Conservation (phyloP, 2,113 vertebrate species). For the Bungarus multicinctus region DNA sequence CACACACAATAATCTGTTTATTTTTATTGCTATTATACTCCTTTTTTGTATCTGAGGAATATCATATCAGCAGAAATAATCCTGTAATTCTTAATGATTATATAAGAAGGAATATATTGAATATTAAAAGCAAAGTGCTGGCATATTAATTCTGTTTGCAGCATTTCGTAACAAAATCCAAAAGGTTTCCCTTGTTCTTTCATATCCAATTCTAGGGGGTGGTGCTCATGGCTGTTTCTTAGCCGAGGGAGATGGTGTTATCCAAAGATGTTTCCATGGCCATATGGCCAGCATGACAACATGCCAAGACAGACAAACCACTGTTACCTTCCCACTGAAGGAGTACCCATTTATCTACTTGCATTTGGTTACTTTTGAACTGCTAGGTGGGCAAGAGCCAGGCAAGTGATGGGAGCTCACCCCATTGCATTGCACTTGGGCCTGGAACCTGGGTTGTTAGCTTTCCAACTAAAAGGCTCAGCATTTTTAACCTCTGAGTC, state of each 20-base stretch:
- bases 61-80: neutral
- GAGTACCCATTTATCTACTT: neutral
- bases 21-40: neutral
- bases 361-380: neutral
- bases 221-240: neutral
- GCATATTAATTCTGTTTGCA: neutral
- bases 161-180: neutral
- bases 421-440: neutral
- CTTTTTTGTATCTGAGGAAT: neutral
- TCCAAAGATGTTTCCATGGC: neutral
- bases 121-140: neutral
- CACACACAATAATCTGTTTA: neutral
- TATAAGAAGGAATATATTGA: neutral
- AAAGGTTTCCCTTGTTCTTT: neutral
- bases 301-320: neutral
- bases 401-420: neutral
- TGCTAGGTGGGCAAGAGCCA: neutral
- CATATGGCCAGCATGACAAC: neutral
- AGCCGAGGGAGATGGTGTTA: neutral
- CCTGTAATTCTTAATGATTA: neutral
- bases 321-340: neutral
- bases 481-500: neutral
- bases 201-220: neutral
- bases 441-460: neutral
- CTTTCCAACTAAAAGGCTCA: neutral